Evolutionary conservation across 2,888 invertebrate species (phyloP).

Genomic region (Stenodema calcarata): DNA sequence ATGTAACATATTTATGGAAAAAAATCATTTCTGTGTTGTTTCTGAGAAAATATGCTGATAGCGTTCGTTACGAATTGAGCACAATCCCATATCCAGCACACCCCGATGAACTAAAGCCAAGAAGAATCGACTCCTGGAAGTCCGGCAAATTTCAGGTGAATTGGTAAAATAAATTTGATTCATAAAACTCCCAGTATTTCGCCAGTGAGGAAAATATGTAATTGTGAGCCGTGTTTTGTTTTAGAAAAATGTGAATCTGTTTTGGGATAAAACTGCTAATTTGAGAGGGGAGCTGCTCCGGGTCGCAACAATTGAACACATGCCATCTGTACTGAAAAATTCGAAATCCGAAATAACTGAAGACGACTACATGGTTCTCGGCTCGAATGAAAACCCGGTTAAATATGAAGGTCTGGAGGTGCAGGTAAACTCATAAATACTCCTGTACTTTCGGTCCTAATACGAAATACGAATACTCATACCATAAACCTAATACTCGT

Average conservation of each 20-base stretch:
- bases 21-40: constrained; percentile 78
- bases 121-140: constrained; percentile 73
- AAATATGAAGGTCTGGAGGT: constrained; percentile 69
- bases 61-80: constrained; percentile 72
- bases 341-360: constrained; percentile 48
- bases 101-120: constrained; percentile 67
- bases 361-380: constrained; percentile 41
- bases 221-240: background rate
- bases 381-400: constrained; percentile 31
- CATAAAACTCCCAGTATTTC: background rate
- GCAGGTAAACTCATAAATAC: constrained; percentile 65
- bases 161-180: background rate
- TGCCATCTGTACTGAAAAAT: constrained; percentile 68
- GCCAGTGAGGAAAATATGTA: background rate
- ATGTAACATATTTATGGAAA: constrained; percentile 77
- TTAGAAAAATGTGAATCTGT: constrained; percentile 55
- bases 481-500: no score
- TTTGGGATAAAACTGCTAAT: constrained; percentile 68
- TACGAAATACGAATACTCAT: no score
- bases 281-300: constrained; percentile 68
- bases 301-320: constrained; percentile 72
- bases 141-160: constrained; percentile 59
- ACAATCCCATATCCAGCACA: constrained; percentile 77
- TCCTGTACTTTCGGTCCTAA: no score
- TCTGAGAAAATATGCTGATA: constrained; percentile 66